These are phyloP conservation scores for Selenia dentaria DNA, from an alignment of 2,888 invertebrate species.

Conservation along the genomic window DNA sequence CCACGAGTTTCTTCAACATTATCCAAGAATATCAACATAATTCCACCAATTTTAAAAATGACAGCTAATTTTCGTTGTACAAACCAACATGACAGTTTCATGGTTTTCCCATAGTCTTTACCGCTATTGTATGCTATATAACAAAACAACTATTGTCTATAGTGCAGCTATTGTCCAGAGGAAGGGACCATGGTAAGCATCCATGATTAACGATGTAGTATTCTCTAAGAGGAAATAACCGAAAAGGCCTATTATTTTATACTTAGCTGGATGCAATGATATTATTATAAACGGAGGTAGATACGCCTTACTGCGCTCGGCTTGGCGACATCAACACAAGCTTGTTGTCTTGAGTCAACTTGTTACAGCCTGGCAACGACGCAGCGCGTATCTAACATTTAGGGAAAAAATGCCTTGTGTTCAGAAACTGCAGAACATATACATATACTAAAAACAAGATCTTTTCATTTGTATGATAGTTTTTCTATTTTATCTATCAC, in stretches of 20 bases:
- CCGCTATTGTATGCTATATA: conserved; percentile 34
- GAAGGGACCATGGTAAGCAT: conserved; percentile 31
- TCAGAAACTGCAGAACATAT: too few relatives aligned
- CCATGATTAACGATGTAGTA: conserved; percentile 59
- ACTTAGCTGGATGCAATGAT: conserved; percentile 40
- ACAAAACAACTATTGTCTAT: not conserved
- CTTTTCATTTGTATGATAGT: too few relatives aligned
- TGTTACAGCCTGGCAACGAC: too few relatives aligned
- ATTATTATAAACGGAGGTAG: too few relatives aligned
- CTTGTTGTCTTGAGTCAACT: too few relatives aligned
- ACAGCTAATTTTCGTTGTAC: conserved; percentile 10
- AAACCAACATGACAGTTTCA: conserved; percentile 9
- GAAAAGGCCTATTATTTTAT: conserved; percentile 65
- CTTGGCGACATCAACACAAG: too few relatives aligned
- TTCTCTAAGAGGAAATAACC: conserved; percentile 52
- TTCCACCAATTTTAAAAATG: conserved; percentile 7
- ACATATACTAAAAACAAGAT: too few relatives aligned
- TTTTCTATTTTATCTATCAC: too few relatives aligned
- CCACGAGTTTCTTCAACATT: too few relatives aligned
- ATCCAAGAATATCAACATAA: conserved; percentile 20
- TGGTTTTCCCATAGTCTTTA: conserved; percentile 27
- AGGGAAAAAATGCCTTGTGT: too few relatives aligned
- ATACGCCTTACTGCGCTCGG: too few relatives aligned
- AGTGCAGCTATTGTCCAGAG: not conserved
- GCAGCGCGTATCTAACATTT: too few relatives aligned